Evolutionary conservation across 2,797 vertebrate genomes (phyloP), one percentile per base, ranked within the genome.

Genomic region (Brachymystax lenok): DNA sequence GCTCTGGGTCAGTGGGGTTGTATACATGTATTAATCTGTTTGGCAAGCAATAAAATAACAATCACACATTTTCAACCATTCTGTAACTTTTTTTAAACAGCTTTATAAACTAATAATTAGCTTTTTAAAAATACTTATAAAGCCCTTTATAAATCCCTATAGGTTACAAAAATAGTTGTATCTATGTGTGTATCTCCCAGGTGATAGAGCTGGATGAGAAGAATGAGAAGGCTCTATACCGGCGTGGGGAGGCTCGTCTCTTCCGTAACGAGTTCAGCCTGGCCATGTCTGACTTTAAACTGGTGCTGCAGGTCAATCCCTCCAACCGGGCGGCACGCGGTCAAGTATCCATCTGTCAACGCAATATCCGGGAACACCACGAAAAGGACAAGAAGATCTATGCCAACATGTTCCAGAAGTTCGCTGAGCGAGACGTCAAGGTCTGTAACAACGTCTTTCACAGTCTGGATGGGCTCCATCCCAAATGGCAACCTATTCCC

Each of bases 351-450:
- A 71, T 94, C 82, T 99, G 98, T 90, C 96, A 97, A 88, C 93
- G 86, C 70, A 98, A 96, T 77, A 97, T 97, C 0, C 96, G 96
- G 82, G 97, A 98, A 82, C 96, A 98, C 90, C 94, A 98, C 0
- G 97, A 98, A 83, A 90, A 90, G 51, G 97, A 99, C 93, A 95
- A 97, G 83, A 96, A 80, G 90, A 96, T 92, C 82, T 99, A 99
- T 0, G 97, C 97, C 91, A 97, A 99, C 93, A 99, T 99, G 97
- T 99, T 99, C 91, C 90, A 96, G 77, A 99, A 98, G 88, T 98
- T 99, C 76, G 97, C 97, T 0, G 97, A 98, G 85, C 94, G 88
- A 76, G 97, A 99, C 0, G 94, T 95, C 7, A 98, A 97, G 97
- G 98, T 98, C 80, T 75, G 88, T 86, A 74, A 81, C 59, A 63